phyloP scores from a whole-genome alignment of 2,797 vertebrate genomes.

The Cetoscarus ocellatus region DNA sequence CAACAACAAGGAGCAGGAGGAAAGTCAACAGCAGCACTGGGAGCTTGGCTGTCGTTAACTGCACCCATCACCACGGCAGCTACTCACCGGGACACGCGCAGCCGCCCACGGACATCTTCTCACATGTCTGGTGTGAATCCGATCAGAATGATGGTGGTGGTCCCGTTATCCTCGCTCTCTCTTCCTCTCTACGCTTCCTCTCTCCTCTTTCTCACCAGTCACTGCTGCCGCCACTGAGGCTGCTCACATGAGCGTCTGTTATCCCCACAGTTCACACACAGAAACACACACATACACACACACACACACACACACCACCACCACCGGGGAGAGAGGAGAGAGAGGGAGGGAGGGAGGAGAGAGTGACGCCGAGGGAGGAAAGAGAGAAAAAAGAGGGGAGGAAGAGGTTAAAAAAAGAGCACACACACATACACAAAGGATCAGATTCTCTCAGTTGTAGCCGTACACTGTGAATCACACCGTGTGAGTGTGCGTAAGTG shows the following conservation, averaged over 20 bases:
- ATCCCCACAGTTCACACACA: conserved; percentile 83
- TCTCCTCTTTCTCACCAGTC: conserved; percentile 76
- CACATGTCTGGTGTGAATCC: conserved; percentile 92
- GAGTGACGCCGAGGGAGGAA: conserved; percentile 62
- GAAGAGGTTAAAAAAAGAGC: conserved; percentile 79
- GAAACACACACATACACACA: conserved; percentile 54
- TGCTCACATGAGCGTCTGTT: conserved; percentile 87
- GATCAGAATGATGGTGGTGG: conserved; percentile 83
- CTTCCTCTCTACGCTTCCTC: conserved; percentile 56
- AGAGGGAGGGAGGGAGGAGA: conserved; percentile 43
- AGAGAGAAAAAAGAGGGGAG: conserved; percentile 68
- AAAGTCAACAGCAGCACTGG: conserved; percentile 55
- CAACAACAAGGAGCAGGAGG: conserved; percentile 44
- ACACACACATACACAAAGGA: conserved; percentile 80
- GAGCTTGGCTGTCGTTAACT: conserved; percentile 62
- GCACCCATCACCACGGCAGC: conserved; percentile 75
- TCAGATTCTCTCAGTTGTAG: conserved; percentile 80
- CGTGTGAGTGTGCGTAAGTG: conserved; percentile 24
- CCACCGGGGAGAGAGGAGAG: conserved; percentile 72
- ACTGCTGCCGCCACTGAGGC: conserved; percentile 79
- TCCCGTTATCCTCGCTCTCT: conserved; percentile 63
- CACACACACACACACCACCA: conserved; percentile 40
- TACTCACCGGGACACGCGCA: conserved; percentile 96
- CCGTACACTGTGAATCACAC: conserved; percentile 71
- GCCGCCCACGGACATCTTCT: conserved; percentile 96